Conservation (phyloP, 2,113 vertebrate genomes). For the Galeopterus variegatus region DNA sequence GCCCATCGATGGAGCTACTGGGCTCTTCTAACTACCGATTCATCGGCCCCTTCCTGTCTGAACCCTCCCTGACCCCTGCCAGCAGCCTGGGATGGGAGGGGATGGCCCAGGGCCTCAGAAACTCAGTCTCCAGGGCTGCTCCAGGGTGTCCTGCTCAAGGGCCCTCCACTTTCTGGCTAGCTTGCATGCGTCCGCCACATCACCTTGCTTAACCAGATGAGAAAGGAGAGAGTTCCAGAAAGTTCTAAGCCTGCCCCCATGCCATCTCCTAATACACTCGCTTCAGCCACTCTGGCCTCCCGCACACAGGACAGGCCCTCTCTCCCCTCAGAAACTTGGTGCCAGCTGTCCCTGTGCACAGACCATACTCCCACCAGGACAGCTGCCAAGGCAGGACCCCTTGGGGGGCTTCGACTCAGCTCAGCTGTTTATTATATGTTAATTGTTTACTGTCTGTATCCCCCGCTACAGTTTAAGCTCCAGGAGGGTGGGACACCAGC, state of each 20-base stretch:
- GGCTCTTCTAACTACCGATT: not conserved
- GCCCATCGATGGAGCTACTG: constrained; percentile 57
- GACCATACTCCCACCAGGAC: no score
- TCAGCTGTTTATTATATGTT: no score
- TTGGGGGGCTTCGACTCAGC: no score
- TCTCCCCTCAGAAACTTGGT: not conserved
- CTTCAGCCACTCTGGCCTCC: not conserved
- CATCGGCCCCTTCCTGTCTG: constrained; percentile 12
- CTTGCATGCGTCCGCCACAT: not conserved
- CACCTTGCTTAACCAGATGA: constrained; percentile 11
- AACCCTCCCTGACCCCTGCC: constrained; percentile 40
- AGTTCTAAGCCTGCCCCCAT: not conserved
- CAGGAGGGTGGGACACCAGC: not conserved
- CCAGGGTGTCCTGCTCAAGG: not conserved
- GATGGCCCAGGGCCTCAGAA: not conserved
- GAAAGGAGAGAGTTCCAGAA: not conserved
- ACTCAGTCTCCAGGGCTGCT: not conserved
- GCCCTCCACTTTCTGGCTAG: not conserved
- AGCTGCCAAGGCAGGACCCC: fast-evolving
- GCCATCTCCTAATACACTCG: not conserved
- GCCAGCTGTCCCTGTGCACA: no score
- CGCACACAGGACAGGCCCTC: not conserved
- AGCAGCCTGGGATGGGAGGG: not conserved
- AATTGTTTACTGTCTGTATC: not conserved
- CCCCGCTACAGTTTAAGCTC: not conserved